Conservation (phyloP, 2,888 invertebrate genomes). For the Portevinia maculata region DNA sequence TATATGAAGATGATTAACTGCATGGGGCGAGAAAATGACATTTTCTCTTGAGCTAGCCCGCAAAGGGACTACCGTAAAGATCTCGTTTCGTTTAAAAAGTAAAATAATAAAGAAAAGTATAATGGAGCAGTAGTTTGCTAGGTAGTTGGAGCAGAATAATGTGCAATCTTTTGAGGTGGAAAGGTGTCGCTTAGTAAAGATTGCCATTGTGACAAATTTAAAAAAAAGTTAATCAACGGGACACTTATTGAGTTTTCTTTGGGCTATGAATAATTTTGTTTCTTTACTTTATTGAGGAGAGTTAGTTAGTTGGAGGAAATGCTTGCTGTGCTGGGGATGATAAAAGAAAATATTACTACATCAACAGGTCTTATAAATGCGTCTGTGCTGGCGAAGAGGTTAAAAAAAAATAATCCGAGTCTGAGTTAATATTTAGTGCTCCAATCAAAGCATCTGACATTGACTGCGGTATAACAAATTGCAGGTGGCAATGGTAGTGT, state of each 20-base stretch:
- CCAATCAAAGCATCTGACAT: no score
- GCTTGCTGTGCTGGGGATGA: no score
- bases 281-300: background rate
- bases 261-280: constrained; percentile 13
- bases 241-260: constrained; percentile 47
- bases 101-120: background rate
- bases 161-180: constrained; percentile 14
- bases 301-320: no score
- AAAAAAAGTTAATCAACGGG: constrained; percentile 54
- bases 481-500: no score
- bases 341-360: no score
- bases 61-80: background rate
- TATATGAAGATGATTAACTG: constrained; percentile 48
- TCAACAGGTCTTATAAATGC: no score
- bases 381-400: no score
- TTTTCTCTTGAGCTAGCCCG: no score
- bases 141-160: constrained; percentile 44
- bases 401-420: no score
- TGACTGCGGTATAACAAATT: no score
- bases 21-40: constrained; percentile 22
- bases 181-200: constrained; percentile 39
- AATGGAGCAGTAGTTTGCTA: constrained; percentile 35
- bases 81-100: background rate
- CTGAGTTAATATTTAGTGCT: no score
- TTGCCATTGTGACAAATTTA: constrained; percentile 49